A percentile compares a stretch with the other conserved stretches of the same genome.
These are phyloP conservation scores for Zaprionus camerounensis DNA, from an alignment of 1,140 invertebrate species.

Conservation along the genomic window DNA sequence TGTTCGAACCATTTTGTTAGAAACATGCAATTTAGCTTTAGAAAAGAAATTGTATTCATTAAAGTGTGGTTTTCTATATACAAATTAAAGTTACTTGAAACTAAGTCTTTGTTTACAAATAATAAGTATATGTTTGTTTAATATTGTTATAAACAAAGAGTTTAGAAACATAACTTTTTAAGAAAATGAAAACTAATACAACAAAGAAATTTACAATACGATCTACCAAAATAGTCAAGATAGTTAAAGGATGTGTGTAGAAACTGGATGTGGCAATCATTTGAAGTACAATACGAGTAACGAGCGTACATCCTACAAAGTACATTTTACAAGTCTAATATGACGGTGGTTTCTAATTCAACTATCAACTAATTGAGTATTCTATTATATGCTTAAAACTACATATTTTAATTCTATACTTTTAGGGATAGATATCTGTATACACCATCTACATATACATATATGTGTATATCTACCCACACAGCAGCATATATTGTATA, in stretches of 20 bases:
- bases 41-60: conserved; percentile 11
- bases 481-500: conserved; percentile 1
- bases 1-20: conserved; percentile 19
- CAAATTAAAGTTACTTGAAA: conserved; percentile 35
- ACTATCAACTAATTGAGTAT: conserved; percentile 70
- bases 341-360: conserved; percentile 81
- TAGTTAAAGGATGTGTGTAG: conserved; percentile 16
- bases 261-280: conserved; percentile 38
- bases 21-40: conserved; percentile 36
- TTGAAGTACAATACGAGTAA: conserved; percentile 44
- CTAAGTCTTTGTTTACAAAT: conserved; percentile 9
- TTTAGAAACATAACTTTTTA: not conserved
- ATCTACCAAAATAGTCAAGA: conserved; percentile 24
- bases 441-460: conserved; percentile 13
- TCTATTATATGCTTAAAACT: conserved; percentile 34
- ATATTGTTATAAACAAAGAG: conserved; percentile 16
- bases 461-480: conserved; percentile 21
- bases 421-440: conserved; percentile 2
- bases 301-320: conserved; percentile 50
- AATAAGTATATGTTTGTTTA: conserved; percentile 29
- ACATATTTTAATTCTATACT: conserved; percentile 22
- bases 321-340: conserved; percentile 79
- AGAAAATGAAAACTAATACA: conserved; percentile 1
- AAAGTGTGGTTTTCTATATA: conserved; percentile 39
- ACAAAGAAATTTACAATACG: not conserved